Evolutionary conservation across 2,888 invertebrate species (phyloP).

Genomic region (Omphaloscelis lunosa): DNA sequence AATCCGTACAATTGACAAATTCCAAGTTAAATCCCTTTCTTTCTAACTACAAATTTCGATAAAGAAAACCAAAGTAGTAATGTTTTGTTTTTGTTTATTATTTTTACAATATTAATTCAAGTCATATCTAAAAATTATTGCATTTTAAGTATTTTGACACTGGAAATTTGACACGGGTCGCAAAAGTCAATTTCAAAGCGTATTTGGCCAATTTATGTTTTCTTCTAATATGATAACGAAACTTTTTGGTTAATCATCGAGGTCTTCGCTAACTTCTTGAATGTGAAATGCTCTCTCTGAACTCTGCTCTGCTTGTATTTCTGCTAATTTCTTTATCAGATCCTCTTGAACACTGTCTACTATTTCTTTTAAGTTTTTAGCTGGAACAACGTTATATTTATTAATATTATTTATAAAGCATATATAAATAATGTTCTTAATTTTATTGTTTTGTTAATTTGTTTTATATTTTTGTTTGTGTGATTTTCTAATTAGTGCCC

Average conservation of each 20-base stretch:
- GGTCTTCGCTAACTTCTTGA: constrained; percentile 44
- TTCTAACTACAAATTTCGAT: constrained; percentile 5
- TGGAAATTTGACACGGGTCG: constrained; percentile 58
- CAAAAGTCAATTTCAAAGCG: constrained; percentile 41
- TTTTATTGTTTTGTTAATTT: too few relatives aligned
- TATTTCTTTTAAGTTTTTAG: constrained; percentile 87
- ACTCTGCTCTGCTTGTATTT: constrained; percentile 79
- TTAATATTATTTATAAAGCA: background rate
- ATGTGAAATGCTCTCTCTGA: constrained; percentile 54
- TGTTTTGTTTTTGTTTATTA: constrained; percentile 62
- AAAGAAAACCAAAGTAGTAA: constrained; percentile 53
- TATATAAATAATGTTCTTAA: too few relatives aligned
- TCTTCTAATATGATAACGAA: constrained; percentile 46
- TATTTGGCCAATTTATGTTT: constrained; percentile 34
- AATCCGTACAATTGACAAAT: background rate
- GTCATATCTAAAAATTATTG: constrained; percentile 48
- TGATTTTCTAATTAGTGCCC: too few relatives aligned
- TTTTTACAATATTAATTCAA: constrained; percentile 62
- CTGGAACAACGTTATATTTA: constrained; percentile 71
- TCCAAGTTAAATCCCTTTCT: background rate
- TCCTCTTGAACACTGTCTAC: constrained; percentile 88
- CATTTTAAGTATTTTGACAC: constrained; percentile 62
- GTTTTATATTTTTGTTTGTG: too few relatives aligned
- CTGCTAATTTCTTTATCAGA: constrained; percentile 84
- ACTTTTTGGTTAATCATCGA: constrained; percentile 45